phyloP scores from a whole-genome alignment of 2,888 invertebrate genomes.

The Scaptomyza tumidula region DNA sequence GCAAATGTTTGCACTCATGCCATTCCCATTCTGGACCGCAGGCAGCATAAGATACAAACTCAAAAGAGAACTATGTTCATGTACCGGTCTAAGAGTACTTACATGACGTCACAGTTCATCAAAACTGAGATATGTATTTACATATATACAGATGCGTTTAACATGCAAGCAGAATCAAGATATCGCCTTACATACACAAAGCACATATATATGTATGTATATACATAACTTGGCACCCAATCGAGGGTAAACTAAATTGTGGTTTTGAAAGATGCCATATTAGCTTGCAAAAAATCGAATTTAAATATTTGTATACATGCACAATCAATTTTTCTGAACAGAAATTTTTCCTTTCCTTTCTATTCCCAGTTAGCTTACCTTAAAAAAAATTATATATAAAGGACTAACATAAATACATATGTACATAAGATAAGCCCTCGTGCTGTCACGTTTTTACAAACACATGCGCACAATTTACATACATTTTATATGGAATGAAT shows the following conservation, averaged over 20 bases:
- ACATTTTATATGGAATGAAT: not conserved
- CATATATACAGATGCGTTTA: slow-evolving; percentile 1
- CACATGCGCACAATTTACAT: slow-evolving; percentile 11
- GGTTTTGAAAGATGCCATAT: not conserved
- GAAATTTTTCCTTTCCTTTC: not conserved
- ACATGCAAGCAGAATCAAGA: not conserved
- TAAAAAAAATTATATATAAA: not conserved
- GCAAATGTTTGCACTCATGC: not conserved
- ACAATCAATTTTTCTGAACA: not conserved
- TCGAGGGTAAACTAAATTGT: not conserved
- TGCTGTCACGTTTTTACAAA: slow-evolving; percentile 22
- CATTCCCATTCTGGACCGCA: not conserved
- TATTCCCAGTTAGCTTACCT: not conserved
- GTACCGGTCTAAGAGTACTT: not conserved
- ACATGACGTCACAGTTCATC: not conserved
- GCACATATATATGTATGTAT: not conserved
- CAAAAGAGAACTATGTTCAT: not conserved
- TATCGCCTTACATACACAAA: slow-evolving; percentile 1
- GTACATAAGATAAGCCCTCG: slow-evolving; percentile 8
- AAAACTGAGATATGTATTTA: slow-evolving; percentile 1
- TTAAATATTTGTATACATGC: not conserved
- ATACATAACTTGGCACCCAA: not conserved
- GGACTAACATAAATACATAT: slow-evolving; percentile 16
- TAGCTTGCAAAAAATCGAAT: not conserved
- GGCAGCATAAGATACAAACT: not conserved